A percentile compares a stretch with the other conserved stretches of the same genome.
phyloP scores from a whole-genome alignment of 2,113 vertebrate genomes.

The Notarius lentiginosus region DNA sequence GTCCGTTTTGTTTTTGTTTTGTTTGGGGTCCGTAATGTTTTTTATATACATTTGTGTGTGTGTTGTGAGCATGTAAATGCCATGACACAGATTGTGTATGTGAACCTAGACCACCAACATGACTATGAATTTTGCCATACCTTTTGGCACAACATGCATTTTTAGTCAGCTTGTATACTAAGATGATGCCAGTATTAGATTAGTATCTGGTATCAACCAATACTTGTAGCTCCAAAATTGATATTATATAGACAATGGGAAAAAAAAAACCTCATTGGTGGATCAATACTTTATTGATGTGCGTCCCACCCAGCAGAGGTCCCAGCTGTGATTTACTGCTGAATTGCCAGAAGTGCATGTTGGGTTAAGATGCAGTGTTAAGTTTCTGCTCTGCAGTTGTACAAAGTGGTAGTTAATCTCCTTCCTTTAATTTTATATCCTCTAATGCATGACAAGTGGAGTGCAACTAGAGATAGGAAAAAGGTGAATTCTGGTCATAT shows the following conservation, averaged over 20 bases:
- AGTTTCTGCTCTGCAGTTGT: neutral
- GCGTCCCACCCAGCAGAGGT: neutral
- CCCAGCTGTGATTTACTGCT: neutral
- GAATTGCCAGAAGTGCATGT: neutral
- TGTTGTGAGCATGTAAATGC: neutral
- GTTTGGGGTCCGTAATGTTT: neutral
- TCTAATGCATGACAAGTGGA: no score
- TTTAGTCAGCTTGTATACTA: neutral
- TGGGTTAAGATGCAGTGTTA: neutral
- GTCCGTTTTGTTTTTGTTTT: no score
- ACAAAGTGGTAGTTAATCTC: neutral
- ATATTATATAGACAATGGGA: neutral
- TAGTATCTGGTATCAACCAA: neutral
- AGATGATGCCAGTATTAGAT: neutral
- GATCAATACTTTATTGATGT: conserved; percentile 6
- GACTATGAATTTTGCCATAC: neutral
- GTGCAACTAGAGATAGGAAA: neutral
- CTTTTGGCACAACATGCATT: neutral
- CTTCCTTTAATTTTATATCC: neutral
- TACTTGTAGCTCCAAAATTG: neutral
- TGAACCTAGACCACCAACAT: neutral
- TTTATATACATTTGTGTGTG: neutral
- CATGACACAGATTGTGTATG: neutral
- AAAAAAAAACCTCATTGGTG: neutral
- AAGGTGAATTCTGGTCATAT: neutral